Percentiles rank a stretch among this genome's conserved stretches.
Evolutionary conservation across 2,113 vertebrate genomes (phyloP).

Genomic region (Panurus biarmicus): DNA sequence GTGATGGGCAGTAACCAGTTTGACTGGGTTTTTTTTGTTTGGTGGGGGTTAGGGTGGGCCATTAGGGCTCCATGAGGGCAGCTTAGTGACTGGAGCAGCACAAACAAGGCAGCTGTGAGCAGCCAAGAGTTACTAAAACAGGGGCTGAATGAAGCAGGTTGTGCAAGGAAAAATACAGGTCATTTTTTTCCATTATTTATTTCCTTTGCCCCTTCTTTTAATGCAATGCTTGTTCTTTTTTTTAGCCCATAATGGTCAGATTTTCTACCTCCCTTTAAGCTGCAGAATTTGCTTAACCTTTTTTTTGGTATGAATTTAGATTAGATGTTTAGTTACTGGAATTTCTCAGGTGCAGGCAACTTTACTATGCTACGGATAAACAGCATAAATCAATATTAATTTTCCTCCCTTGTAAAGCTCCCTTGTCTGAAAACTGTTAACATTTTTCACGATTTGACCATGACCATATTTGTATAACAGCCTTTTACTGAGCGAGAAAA

Average conservation of each 20-base stretch:
- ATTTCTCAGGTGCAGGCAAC: conserved; percentile 41
- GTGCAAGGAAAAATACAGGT: not conserved
- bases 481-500: conserved; percentile 23
- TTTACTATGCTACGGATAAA: not conserved
- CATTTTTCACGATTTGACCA: conserved; percentile 23
- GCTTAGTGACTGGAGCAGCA: not conserved
- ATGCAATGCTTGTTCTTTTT: not conserved
- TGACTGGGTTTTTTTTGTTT: not conserved
- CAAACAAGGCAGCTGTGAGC: not conserved
- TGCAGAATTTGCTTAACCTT: not conserved
- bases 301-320: not conserved
- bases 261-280: not conserved
- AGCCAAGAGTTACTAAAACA: not conserved
- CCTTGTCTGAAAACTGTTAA: conserved; percentile 9
- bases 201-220: not conserved
- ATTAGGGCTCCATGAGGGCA: not conserved
- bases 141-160: not conserved
- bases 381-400: not conserved
- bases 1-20: not conserved
- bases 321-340: not conserved
- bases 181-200: not conserved
- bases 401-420: not conserved
- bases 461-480: conserved; percentile 13
- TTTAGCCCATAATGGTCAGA: not conserved
- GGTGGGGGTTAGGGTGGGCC: not conserved